Conservation (phyloP, 1,140 invertebrate species). For the Rhysida immarginata region DNA sequence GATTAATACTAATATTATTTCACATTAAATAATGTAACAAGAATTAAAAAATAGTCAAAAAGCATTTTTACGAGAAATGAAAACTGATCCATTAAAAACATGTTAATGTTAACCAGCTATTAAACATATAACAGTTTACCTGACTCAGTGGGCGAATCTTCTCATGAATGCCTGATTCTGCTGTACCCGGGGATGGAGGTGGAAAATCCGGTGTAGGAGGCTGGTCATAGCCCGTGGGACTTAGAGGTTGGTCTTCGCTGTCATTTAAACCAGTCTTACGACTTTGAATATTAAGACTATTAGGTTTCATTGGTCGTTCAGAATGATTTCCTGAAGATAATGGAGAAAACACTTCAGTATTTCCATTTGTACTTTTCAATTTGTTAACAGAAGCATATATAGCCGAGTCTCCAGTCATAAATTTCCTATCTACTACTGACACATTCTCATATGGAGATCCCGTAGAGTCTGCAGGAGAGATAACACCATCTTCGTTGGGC, state of each 20-base stretch:
- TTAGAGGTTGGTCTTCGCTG: conserved; percentile 32
- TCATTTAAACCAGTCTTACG: neutral
- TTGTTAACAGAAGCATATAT: neutral
- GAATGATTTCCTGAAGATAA: neutral
- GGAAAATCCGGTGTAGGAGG: conserved; percentile 87
- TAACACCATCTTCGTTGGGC: neutral
- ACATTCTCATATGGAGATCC: conserved; percentile 15
- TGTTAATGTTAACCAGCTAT: too few relatives aligned
- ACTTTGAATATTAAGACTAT: neutral
- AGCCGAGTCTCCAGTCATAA: neutral
- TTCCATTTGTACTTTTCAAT: neutral
- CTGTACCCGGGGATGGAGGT: conserved; percentile 77
- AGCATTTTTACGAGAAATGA: too few relatives aligned
- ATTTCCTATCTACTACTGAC: conserved; percentile 6
- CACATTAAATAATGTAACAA: too few relatives aligned
- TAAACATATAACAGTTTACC: too few relatives aligned
- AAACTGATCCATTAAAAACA: too few relatives aligned
- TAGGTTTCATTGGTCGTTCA: neutral
- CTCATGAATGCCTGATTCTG: conserved; percentile 74
- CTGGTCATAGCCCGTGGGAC: conserved; percentile 76
- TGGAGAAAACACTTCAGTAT: too few relatives aligned
- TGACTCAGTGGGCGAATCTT: conserved; percentile 75
- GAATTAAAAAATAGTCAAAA: too few relatives aligned
- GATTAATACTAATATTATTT: too few relatives aligned
- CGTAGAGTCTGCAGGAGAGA: conserved; percentile 9